A percentile compares a stretch with the other conserved stretches of the same genome.
Conservation (phyloP, 2,888 invertebrate species). For the Apeira syringaria region DNA sequence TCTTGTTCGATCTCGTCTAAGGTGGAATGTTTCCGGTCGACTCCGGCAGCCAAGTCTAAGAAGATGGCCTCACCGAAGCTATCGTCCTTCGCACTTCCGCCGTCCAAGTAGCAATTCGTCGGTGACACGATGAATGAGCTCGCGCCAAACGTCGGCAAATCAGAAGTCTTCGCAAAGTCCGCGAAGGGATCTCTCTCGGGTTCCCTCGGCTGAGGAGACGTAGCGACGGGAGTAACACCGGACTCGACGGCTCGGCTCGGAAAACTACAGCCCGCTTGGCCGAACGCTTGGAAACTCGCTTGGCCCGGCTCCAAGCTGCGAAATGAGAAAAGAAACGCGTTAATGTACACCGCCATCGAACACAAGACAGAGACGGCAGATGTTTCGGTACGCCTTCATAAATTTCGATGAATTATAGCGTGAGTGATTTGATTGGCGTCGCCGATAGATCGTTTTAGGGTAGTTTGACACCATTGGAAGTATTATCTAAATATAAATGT, state of each 20-base stretch:
- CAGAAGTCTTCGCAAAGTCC: slow-evolving; percentile 51
- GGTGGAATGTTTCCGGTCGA: slow-evolving; percentile 65
- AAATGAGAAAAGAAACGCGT: slow-evolving; percentile 82
- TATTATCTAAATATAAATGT: slow-evolving; percentile 66
- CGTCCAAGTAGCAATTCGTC: slow-evolving; percentile 50
- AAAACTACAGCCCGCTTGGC: slow-evolving; percentile 79
- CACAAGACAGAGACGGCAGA: slow-evolving; percentile 73
- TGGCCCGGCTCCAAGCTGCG: slow-evolving; percentile 84
- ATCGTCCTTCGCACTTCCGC: slow-evolving; percentile 61
- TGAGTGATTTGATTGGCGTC: slow-evolving; percentile 74
- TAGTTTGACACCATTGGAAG: slow-evolving; percentile 71
- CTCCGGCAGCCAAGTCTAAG: slow-evolving; percentile 62
- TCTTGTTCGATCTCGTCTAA: slow-evolving; percentile 77
- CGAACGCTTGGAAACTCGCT: slow-evolving; percentile 81
- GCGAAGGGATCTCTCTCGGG: slow-evolving; percentile 64
- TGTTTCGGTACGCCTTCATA: slow-evolving; percentile 68
- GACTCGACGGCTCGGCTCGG: slow-evolving; percentile 75
- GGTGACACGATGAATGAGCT: slow-evolving; percentile 53
- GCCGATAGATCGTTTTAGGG: slow-evolving; percentile 69
- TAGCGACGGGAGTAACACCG: slow-evolving; percentile 65
- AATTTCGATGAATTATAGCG: slow-evolving; percentile 77
- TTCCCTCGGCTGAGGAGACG: slow-evolving; percentile 53
- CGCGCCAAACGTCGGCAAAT: slow-evolving; percentile 58
- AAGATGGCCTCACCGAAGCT: slow-evolving; percentile 76
- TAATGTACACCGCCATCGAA: slow-evolving; percentile 70